These are phyloP conservation scores for Colius striatus DNA, from an alignment of 2,113 vertebrate genomes.

Conservation along the genomic window DNA sequence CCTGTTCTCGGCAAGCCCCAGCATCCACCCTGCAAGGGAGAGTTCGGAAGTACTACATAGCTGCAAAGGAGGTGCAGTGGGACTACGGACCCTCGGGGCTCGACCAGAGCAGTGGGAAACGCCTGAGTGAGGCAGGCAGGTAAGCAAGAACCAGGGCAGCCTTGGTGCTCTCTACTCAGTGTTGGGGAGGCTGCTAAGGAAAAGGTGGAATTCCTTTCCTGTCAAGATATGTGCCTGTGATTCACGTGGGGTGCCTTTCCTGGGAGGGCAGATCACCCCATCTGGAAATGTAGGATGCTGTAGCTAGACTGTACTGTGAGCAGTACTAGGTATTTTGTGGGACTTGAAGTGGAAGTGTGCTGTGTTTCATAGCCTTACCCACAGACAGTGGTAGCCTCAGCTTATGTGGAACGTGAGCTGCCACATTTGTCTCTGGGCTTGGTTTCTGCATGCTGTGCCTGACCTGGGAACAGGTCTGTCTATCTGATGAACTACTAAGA, in stretches of 20 bases:
- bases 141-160: constrained; percentile 9
- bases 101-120: constrained; percentile 62
- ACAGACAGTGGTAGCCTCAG: neutral
- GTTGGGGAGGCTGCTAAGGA: neutral
- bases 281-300: neutral
- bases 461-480: neutral
- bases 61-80: constrained; percentile 77
- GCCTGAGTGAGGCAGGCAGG: constrained; percentile 70
- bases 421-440: neutral
- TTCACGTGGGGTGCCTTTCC: fast-evolving
- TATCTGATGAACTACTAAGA: neutral
- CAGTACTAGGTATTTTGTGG: neutral
- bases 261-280: neutral
- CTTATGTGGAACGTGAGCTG: fast-evolving
- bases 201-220: neutral
- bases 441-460: neutral
- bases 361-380: neutral
- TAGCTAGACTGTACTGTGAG: neutral
- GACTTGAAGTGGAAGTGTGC: no score
- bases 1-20: constrained; percentile 42
- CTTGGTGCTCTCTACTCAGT: neutral
- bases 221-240: neutral
- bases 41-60: constrained; percentile 76
- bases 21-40: constrained; percentile 45
- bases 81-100: constrained; percentile 69